Base-by-base conservation (phyloP, 2,888 invertebrate genomes). In the Drosophila algonquin region DNA sequence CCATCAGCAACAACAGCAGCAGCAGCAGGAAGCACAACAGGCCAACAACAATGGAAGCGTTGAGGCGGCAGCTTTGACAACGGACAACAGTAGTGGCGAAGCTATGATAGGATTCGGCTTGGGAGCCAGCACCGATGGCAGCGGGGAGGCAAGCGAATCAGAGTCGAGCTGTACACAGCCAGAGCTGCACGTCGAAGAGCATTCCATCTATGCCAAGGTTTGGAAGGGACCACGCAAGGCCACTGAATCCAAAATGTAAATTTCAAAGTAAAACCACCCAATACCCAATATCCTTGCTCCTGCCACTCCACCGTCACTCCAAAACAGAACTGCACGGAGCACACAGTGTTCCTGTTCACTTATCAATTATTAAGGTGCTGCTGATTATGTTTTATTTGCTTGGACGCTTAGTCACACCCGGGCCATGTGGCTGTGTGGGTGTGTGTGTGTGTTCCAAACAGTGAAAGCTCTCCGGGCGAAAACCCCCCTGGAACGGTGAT, bases 221-320 rank as follows among this genome's bases (percentile, higher is more conserved):
- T 92, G 92, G 92, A 92, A 92, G 79, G 92, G 92, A 75, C 92
- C 92, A 12, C 91, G 91, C 69, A 92, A 92, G 86, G 86, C 92
- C 62, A 89, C 91, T 79, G 92, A 92, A 90, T 90, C 90, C 27
- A 92, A 92, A 92, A 91, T 90, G 92, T 92, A 92, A 50, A 63
- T 90, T 92, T 92, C 92, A 32, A 52, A 46, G 70, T 73, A 63
- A 12, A 21, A 21, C 21, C 30, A 47, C 12, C 54, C 54, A 50
- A 46, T 30, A 55, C n/a, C n/a, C 30, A 40, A 64, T 5, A 21
- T 52, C 12, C 27, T 24, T 16, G 6, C 30, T n/a, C 9, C 24
- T 52, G 35, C 35, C 35, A 5, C 35, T 35, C 12, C 30, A 30
- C 7, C 2, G 30, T 10, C 21, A 21, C 21, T 21, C 21, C 3